Evolutionary conservation across 2,888 invertebrate genomes (phyloP).

Genomic region (Laspeyria flexula): DNA sequence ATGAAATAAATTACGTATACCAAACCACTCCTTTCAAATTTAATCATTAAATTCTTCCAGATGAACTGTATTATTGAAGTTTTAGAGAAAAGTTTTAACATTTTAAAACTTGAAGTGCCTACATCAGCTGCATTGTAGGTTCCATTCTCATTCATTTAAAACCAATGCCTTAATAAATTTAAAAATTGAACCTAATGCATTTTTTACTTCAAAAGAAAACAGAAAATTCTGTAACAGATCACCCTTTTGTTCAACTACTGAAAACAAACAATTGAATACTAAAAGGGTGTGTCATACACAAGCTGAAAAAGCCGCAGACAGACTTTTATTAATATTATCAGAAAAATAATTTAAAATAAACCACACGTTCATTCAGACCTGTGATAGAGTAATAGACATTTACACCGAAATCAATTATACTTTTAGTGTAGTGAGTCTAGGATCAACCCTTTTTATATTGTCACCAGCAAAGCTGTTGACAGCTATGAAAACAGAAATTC

Average conservation of each 20-base stretch:
- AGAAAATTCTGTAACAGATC: not conserved
- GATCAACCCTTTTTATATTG: too few relatives aligned
- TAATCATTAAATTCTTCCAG: constrained; percentile 10
- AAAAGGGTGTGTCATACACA: constrained; percentile 5
- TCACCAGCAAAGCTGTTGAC: too few relatives aligned
- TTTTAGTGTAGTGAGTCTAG: too few relatives aligned
- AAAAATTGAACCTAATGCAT: too few relatives aligned
- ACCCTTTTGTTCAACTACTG: not conserved
- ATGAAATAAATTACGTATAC: constrained; percentile 1
- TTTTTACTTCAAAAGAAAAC: too few relatives aligned
- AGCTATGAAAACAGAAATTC: too few relatives aligned
- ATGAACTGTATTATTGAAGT: not conserved
- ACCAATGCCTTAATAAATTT: too few relatives aligned
- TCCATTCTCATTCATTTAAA: too few relatives aligned
- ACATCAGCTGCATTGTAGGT: too few relatives aligned
- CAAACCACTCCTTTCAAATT: constrained; percentile 1
- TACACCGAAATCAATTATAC: too few relatives aligned
- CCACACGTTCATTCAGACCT: not conserved
- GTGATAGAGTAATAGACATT: not conserved
- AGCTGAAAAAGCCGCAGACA: constrained; percentile 5
- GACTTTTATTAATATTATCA: not conserved
- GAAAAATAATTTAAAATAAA: constrained; percentile 1
- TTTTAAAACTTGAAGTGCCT: too few relatives aligned
- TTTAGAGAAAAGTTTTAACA: not conserved
- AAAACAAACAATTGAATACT: constrained; percentile 2